These are phyloP conservation scores for Vireo altiloquus DNA, from an alignment of 2,113 vertebrate species.

Conservation along the genomic window DNA sequence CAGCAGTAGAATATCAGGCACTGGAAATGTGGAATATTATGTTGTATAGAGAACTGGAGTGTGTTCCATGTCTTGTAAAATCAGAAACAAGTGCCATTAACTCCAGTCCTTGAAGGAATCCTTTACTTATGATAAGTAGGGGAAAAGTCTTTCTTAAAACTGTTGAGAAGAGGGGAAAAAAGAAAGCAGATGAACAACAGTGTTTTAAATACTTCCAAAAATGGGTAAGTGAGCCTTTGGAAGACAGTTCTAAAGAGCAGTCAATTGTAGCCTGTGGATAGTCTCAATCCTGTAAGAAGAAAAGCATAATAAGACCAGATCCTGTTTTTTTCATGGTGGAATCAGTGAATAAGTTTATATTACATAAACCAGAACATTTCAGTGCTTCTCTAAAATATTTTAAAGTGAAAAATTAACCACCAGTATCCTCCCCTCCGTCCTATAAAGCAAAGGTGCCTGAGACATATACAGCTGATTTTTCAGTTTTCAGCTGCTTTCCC, in stretches of 20 bases:
- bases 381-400: not conserved
- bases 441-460: not conserved
- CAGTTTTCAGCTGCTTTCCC: not conserved
- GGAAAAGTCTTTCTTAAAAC: not conserved
- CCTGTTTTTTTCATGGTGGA: not conserved
- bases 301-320: not conserved
- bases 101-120: not conserved
- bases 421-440: not conserved
- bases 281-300: not conserved
- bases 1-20: not conserved
- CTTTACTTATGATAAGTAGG: not conserved
- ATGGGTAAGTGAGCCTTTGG: not conserved
- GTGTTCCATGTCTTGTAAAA: not conserved
- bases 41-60: not conserved
- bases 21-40: not conserved
- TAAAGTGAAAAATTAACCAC: not conserved
- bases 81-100: not conserved
- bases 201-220: not conserved
- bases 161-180: not conserved
- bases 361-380: not conserved
- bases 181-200: not conserved
- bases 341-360: not conserved
- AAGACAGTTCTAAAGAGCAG: not conserved
- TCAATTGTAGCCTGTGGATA: fast-evolving
- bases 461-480: not conserved